phyloP scores from a whole-genome alignment of 2,888 invertebrate genomes.

The Seladonia tumulorum region DNA sequence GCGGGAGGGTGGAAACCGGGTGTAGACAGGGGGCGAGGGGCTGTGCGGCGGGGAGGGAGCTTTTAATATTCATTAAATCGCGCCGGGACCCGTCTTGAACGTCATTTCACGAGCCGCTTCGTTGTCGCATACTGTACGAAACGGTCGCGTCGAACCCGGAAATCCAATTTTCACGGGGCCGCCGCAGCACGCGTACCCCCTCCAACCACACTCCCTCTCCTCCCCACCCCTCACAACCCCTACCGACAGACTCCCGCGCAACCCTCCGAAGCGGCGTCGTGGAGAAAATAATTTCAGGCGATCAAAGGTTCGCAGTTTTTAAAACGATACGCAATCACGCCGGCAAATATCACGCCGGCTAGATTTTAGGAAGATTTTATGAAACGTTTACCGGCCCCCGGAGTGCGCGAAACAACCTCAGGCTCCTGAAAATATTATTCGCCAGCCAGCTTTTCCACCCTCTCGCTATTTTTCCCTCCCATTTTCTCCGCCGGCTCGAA shows the following conservation, averaged over 20 bases:
- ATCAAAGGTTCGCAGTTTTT: slow-evolving; percentile 30
- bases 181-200: neutral
- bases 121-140: slow-evolving; percentile 25
- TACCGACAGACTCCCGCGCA: neutral
- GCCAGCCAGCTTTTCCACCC: neutral
- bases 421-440: slow-evolving; percentile 23
- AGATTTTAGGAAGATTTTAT: slow-evolving; percentile 27
- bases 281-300: slow-evolving; percentile 27
- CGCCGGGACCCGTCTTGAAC: slow-evolving; percentile 38
- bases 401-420: slow-evolving; percentile 4
- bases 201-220: neutral
- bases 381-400: slow-evolving; percentile 21
- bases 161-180: slow-evolving; percentile 32
- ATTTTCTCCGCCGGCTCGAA: neutral
- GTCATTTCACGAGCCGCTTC: slow-evolving; percentile 32
- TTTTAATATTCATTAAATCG: slow-evolving; percentile 77
- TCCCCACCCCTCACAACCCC: neutral
- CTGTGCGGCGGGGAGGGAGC: slow-evolving; percentile 19
- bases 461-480: neutral
- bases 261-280: neutral
- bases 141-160: slow-evolving; percentile 1
- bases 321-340: slow-evolving; percentile 29
- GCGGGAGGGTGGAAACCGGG: neutral
- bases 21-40: neutral
- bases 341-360: slow-evolving; percentile 12